Percentiles rank a stretch among this genome's conserved stretches.
These are phyloP conservation scores for Troides oblongomaculatus DNA, from an alignment of 2,888 invertebrate species.

Conservation along the genomic window DNA sequence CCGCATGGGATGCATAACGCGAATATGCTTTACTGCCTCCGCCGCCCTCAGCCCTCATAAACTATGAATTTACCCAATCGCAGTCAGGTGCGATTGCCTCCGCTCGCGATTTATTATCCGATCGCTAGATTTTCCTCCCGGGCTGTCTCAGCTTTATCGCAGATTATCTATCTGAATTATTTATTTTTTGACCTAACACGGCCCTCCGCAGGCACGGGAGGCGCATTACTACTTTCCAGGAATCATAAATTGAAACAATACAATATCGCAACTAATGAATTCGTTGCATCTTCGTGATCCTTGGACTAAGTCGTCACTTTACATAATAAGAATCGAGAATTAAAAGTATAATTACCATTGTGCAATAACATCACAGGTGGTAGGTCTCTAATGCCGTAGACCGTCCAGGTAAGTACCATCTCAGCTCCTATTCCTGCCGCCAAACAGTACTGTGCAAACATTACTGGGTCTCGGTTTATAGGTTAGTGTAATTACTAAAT, in stretches of 20 bases:
- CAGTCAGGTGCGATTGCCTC: slow-evolving; percentile 71
- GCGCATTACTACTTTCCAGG: neutral
- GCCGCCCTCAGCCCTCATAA: slow-evolving; percentile 52
- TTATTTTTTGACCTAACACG: slow-evolving; percentile 36
- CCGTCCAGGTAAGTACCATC: too few species aligned
- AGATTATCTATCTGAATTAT: slow-evolving; percentile 61
- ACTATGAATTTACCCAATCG: slow-evolving; percentile 72
- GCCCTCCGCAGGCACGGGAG: neutral
- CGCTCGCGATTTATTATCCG: slow-evolving; percentile 65
- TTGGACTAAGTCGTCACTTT: neutral
- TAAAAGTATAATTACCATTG: neutral
- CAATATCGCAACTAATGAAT: slow-evolving; percentile 6
- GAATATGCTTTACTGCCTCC: slow-evolving; percentile 56
- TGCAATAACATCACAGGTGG: too few species aligned
- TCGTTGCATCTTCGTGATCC: neutral
- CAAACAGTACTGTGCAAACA: too few species aligned
- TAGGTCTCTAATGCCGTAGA: too few species aligned
- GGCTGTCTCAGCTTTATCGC: slow-evolving; percentile 44
- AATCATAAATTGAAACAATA: slow-evolving; percentile 12
- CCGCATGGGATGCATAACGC: slow-evolving; percentile 63
- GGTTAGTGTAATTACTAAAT: too few species aligned
- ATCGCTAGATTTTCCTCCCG: slow-evolving; percentile 46
- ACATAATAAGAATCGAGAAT: neutral
- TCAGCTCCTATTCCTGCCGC: too few species aligned
- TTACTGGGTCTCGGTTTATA: too few species aligned